Evolutionary conservation across 2,888 invertebrate genomes (phyloP).

Genomic region (Luperina testacea): DNA sequence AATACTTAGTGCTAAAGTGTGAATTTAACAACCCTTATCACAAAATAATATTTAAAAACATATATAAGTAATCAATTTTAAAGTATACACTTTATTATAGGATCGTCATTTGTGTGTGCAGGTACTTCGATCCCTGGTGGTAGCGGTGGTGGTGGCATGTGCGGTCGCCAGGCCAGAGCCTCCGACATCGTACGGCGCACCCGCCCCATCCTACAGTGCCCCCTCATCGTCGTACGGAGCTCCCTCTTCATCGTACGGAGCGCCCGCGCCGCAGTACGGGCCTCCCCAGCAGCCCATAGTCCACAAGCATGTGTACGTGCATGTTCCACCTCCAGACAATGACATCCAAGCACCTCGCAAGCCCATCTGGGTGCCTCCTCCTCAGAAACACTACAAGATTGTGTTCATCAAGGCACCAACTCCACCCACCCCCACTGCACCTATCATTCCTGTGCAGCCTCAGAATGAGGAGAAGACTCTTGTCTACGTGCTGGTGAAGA

Average conservation of each 20-base stretch:
- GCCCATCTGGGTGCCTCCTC: slow-evolving; percentile 88
- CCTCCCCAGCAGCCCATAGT: slow-evolving; percentile 94
- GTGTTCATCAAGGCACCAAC: slow-evolving; percentile 95
- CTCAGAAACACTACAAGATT: slow-evolving; percentile 96
- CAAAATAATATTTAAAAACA: background rate
- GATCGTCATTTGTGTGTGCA: slow-evolving; percentile 78
- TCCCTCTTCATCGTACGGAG: slow-evolving; percentile 88
- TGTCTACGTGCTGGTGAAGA: slow-evolving; percentile 96
- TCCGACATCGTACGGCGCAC: slow-evolving; percentile 90
- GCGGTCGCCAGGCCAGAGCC: slow-evolving; percentile 89
- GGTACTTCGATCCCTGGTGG: slow-evolving; percentile 85
- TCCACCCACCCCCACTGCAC: slow-evolving; percentile 91
- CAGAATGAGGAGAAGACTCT: slow-evolving; percentile 97
- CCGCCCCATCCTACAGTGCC: slow-evolving; percentile 85
- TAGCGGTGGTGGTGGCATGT: slow-evolving; percentile 84
- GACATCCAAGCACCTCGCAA: slow-evolving; percentile 92
- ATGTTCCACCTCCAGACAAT: slow-evolving; percentile 96
- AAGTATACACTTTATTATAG: slow-evolving; percentile 30
- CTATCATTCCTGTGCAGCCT: slow-evolving; percentile 92
- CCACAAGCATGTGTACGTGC: slow-evolving; percentile 97
- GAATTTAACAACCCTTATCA: slow-evolving; percentile 24
- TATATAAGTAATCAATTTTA: background rate
- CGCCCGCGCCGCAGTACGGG: slow-evolving; percentile 92
- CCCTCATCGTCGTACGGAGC: slow-evolving; percentile 88
- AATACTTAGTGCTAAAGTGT: slow-evolving; percentile 61